phyloP scores from a whole-genome alignment of 1,140 invertebrate genomes.

The Gryllus bimaculatus region DNA sequence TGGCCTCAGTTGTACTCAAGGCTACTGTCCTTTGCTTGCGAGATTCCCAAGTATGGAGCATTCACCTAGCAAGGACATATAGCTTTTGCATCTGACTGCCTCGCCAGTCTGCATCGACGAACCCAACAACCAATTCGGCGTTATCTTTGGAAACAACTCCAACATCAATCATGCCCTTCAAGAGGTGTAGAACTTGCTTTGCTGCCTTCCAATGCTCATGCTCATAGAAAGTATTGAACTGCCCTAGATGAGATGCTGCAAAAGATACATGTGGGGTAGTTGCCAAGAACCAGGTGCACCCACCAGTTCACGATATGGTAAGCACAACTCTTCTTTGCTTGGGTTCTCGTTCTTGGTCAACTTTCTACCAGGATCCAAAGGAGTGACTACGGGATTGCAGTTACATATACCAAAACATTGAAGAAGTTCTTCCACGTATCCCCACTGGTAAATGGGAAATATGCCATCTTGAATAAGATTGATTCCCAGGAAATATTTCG shows the following conservation, averaged over 20 bases:
- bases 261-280: conserved; percentile 39
- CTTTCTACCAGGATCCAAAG: conserved; percentile 25
- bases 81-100: conserved; percentile 28
- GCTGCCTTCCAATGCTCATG: conserved; percentile 33
- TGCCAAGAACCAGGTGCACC: conserved; percentile 33
- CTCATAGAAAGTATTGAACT: conserved; percentile 34
- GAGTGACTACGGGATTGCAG: conserved; percentile 25
- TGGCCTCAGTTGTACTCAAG: conserved; percentile 36
- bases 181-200: conserved; percentile 36
- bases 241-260: conserved; percentile 35
- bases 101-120: conserved; percentile 31
- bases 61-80: conserved; percentile 29
- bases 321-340: conserved; percentile 17
- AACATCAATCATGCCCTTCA: conserved; percentile 31
- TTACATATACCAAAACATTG: conserved; percentile 29
- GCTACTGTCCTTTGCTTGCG: conserved; percentile 40
- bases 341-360: conserved; percentile 20
- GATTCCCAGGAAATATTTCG: conserved; percentile 25
- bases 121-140: conserved; percentile 18
- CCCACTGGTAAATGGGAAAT: conserved; percentile 23
- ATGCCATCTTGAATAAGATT: conserved; percentile 18
- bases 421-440: conserved; percentile 27
- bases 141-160: conserved; percentile 24
- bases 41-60: conserved; percentile 40
- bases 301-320: conserved; percentile 29